These are phyloP conservation scores for Lordiphosa mommai DNA, from an alignment of 1,140 invertebrate species.

Conservation along the genomic window DNA sequence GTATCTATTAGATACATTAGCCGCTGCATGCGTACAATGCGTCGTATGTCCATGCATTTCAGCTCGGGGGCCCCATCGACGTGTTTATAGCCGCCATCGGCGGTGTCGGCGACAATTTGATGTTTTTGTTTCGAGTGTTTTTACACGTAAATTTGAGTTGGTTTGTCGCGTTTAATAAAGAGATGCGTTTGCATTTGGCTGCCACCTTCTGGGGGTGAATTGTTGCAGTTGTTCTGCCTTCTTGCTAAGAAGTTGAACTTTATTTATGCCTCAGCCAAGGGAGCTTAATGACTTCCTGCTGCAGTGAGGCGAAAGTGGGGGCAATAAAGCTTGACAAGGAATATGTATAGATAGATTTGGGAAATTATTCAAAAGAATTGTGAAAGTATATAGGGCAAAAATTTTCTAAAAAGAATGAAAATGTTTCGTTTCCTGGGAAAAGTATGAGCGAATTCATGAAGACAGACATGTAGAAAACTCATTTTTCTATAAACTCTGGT, in stretches of 20 bases:
- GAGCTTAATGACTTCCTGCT: slow-evolving; percentile 74
- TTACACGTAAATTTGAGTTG: slow-evolving; percentile 66
- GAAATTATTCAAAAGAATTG: too few relatives aligned
- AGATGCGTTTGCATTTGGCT: slow-evolving; percentile 25
- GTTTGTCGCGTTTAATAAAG: slow-evolving; percentile 68
- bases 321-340: too few relatives aligned
- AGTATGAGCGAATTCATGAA: too few relatives aligned
- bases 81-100: slow-evolving; percentile 19
- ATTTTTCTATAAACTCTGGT: too few relatives aligned
- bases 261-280: slow-evolving; percentile 55
- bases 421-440: too few relatives aligned
- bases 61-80: slow-evolving; percentile 10
- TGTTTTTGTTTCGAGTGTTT: slow-evolving; percentile 52
- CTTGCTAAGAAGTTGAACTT: slow-evolving; percentile 38
- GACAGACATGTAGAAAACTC: too few relatives aligned
- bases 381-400: too few relatives aligned
- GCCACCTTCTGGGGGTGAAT: slow-evolving; percentile 25
- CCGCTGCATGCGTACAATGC: slow-evolving; percentile 60
- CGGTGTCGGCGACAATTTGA: slow-evolving; percentile 38
- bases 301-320: not conserved
- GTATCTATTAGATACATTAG: slow-evolving; percentile 77
- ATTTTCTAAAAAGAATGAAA: too few relatives aligned
- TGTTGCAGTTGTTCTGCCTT: slow-evolving; percentile 18
- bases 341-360: too few relatives aligned
- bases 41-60: slow-evolving; percentile 17